Conservation (phyloP, 2,888 invertebrate genomes). For the Ceraclea dissimilis region DNA sequence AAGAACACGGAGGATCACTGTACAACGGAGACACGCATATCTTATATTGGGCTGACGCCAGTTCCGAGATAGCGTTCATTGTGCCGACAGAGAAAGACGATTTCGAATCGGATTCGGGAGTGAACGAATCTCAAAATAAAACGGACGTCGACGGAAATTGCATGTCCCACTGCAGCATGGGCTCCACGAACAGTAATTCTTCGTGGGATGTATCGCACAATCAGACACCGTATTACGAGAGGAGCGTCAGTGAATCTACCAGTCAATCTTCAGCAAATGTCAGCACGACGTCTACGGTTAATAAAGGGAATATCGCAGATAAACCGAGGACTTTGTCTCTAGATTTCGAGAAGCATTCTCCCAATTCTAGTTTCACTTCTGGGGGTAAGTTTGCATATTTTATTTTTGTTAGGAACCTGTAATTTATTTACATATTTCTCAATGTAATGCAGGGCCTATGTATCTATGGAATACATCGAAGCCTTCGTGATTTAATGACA, state of each 20-base stretch:
- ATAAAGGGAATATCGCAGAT: constrained; percentile 36
- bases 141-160: constrained; percentile 47
- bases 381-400: constrained; percentile 29
- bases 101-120: constrained; percentile 24
- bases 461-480: no score
- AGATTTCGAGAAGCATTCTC: constrained; percentile 57
- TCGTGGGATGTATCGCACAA: constrained; percentile 41
- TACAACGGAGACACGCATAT: constrained; percentile 82
- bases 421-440: background rate
- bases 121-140: constrained; percentile 35
- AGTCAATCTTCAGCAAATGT: constrained; percentile 17
- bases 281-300: background rate
- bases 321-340: constrained; percentile 63
- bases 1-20: constrained; percentile 55
- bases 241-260: constrained; percentile 45
- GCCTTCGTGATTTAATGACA: no score
- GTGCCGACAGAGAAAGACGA: constrained; percentile 60
- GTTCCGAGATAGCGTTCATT: constrained; percentile 90
- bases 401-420: no score
- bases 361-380: constrained; percentile 31
- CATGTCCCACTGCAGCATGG: constrained; percentile 31
- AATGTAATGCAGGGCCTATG: no score
- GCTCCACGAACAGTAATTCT: constrained; percentile 31
- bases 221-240: constrained; percentile 45
- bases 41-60: constrained; percentile 92